Conservation (phyloP, 2,113 vertebrate genomes). For the Pardalotus punctatus region DNA sequence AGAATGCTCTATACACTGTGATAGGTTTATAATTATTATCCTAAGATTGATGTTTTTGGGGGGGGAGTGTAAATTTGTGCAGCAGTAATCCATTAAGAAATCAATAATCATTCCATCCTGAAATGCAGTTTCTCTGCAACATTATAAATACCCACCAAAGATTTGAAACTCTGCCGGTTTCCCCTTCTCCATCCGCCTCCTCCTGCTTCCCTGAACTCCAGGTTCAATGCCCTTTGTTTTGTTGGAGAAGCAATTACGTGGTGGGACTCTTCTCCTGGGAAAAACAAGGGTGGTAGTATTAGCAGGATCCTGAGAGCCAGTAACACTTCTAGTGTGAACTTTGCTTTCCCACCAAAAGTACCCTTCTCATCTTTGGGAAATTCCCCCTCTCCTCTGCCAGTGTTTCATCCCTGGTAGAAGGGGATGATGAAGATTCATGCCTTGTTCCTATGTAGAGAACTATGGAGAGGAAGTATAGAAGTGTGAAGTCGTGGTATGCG, state of each 20-base stretch:
- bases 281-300: background rate
- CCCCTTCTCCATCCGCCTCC: background rate
- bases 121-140: slow-evolving; percentile 69
- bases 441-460: background rate
- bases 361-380: background rate
- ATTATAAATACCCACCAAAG: slow-evolving; percentile 68
- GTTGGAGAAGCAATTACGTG: background rate
- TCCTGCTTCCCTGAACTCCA: slow-evolving; percentile 5
- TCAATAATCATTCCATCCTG: slow-evolving; percentile 79
- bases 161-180: slow-evolving; percentile 20
- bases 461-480: background rate
- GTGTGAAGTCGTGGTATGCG: background rate
- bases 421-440: background rate
- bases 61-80: slow-evolving; percentile 79
- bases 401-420: background rate
- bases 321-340: background rate
- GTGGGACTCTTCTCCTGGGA: background rate
- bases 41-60: slow-evolving; percentile 74
- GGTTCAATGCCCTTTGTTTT: background rate
- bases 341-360: background rate
- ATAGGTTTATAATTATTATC: slow-evolving; percentile 81
- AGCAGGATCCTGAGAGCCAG: background rate
- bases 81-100: slow-evolving; percentile 84
- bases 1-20: slow-evolving; percentile 62
- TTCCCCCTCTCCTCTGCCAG: background rate